Conservation (phyloP, 1,140 invertebrate species). For the Drosophila sproati region DNA sequence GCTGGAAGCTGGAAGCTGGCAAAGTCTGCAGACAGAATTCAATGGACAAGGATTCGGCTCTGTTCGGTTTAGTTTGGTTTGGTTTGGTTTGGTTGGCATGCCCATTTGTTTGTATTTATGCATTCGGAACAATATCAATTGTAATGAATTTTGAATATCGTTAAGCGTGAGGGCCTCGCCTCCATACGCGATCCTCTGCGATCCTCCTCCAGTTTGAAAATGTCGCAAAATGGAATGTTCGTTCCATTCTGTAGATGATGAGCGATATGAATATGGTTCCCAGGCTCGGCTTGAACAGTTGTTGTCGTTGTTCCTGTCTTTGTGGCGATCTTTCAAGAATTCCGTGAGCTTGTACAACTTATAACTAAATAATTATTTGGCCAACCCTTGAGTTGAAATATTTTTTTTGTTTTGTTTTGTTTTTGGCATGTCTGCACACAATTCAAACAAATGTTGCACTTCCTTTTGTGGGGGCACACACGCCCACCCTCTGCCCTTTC, state of each 20-base stretch:
- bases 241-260: slow-evolving; percentile 65
- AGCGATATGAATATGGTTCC: slow-evolving; percentile 83
- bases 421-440: slow-evolving; percentile 47
- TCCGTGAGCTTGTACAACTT: slow-evolving; percentile 33
- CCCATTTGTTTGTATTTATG: slow-evolving; percentile 84
- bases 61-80: no score
- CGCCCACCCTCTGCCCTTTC: background rate
- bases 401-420: background rate
- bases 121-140: slow-evolving; percentile 84
- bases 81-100: slow-evolving; percentile 51
- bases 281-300: slow-evolving; percentile 56
- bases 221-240: slow-evolving; percentile 78
- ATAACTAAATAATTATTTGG: slow-evolving; percentile 71
- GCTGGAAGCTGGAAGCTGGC: slow-evolving; percentile 20
- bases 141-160: slow-evolving; percentile 85
- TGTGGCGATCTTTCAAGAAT: slow-evolving; percentile 26
- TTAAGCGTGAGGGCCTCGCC: slow-evolving; percentile 67
- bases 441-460: slow-evolving; percentile 66
- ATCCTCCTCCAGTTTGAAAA: slow-evolving; percentile 27
- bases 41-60: background rate
- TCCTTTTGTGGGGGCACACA: slow-evolving; percentile 47
- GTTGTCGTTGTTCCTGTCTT: slow-evolving; percentile 14
- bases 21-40: slow-evolving; percentile 24
- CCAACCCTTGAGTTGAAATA: slow-evolving; percentile 34
- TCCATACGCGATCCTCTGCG: slow-evolving; percentile 18